Percentiles rank a stretch among this genome's conserved stretches.
Evolutionary conservation across 2,797 vertebrate genomes (phyloP).

Genomic region (Tamandua tetradactyla): DNA sequence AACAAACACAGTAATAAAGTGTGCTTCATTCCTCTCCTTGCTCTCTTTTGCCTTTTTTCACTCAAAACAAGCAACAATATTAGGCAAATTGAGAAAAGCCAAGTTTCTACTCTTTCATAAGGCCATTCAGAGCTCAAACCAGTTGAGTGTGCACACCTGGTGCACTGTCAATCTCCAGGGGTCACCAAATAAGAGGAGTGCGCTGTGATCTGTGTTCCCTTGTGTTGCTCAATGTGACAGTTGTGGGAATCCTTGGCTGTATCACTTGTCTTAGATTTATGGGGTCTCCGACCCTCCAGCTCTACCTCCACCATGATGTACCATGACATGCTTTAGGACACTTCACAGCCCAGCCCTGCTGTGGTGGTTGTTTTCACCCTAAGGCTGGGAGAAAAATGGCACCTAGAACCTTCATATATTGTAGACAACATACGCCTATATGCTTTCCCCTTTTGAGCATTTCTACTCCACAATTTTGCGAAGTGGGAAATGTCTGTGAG

Average conservation of each 20-base stretch:
- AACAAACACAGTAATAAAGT: no score
- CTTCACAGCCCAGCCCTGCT: not conserved
- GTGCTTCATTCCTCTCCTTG: not conserved
- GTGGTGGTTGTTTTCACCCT: not conserved
- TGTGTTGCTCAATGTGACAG: accelerated
- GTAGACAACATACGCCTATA: not conserved
- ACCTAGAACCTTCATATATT: not conserved
- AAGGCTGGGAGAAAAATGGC: not conserved
- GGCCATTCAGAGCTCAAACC: not conserved
- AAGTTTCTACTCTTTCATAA: not conserved
- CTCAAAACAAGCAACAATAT: not conserved
- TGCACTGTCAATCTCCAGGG: not conserved
- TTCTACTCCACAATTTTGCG: not conserved
- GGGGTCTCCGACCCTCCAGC: not conserved
- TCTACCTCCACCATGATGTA: accelerated
- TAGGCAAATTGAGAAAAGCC: constrained; percentile 18
- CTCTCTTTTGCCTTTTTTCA: not conserved
- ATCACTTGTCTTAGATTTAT: not conserved
- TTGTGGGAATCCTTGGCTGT: accelerated
- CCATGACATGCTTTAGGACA: not conserved
- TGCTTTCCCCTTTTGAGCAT: not conserved
- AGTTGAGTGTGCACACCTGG: not conserved
- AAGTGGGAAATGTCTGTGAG: not conserved
- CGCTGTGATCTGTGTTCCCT: accelerated
- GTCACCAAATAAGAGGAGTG: not conserved